Evolutionary conservation across 2,113 vertebrate species (phyloP), one percentile per base, ranked within the genome.

Genomic region (Nothobranchius kuhntae): DNA sequence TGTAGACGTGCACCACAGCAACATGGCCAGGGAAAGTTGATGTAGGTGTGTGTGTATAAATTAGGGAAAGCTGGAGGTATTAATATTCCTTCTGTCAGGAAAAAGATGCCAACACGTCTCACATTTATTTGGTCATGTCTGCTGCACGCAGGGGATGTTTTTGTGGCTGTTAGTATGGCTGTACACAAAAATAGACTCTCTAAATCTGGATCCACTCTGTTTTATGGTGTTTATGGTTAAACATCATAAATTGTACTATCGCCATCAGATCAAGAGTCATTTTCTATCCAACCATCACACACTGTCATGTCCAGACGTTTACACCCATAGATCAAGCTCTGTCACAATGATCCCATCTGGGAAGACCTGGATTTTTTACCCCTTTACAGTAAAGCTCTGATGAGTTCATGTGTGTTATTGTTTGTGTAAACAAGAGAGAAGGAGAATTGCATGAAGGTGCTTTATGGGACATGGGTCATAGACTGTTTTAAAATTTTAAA

Each of bases 301-400:
- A 45, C 55, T 50, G 13, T n/a, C 59, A 53, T 40, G 65, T 61
- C 59, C 26, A 40, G 71, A 71, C 35, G 59, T 42, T 65, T 77
- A 71, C 59, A 77, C 62, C 26, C 46, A 1, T 56, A 79, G 69
- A 84, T 83, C 75, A 83, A 77, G 73, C 75, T 77, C 64, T 58
- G 72, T 84, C 79, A 73, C 82, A 88, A 91, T 73, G 87, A 85
- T 82, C 78, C 78, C 84, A 84, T 76, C 63, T 78, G 87, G 80
- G 84, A 86, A 60, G 21, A 45, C 72, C 76, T 65, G 62, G 71
- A 73, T 77, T 83, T 68, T 78, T 68, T 72, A 13, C 12, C 44
- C 44, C 40, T 42, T 45, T 10, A 81, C 73, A 80, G 66, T 77
- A 79, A 83, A 84, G 78, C 73, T 75, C 77, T 82, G 80, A 86